These are phyloP conservation scores for Xerus rutilus DNA, from an alignment of 2,797 vertebrate species.

Conservation along the genomic window DNA sequence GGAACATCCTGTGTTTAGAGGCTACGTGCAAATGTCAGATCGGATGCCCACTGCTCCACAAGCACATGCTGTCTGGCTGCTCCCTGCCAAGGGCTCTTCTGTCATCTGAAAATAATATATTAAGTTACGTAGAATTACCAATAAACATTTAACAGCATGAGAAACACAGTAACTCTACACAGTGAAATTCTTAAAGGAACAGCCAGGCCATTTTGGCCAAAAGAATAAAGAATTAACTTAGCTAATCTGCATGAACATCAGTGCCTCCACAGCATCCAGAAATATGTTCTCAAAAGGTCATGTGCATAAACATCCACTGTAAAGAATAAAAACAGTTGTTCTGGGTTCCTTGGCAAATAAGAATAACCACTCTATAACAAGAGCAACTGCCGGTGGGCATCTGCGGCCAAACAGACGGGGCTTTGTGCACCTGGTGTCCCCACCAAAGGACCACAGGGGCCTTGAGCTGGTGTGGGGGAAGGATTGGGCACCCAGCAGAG, in stretches of 20 bases:
- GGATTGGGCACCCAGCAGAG: not conserved
- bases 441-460: not conserved
- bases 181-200: conserved; percentile 58
- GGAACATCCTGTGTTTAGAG: not conserved
- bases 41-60: not conserved
- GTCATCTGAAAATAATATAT: conserved; percentile 33
- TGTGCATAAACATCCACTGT: conserved; percentile 61
- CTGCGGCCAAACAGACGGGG: not conserved
- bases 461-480: not conserved
- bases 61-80: not conserved
- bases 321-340: conserved; percentile 78
- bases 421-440: conserved; percentile 65
- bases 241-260: conserved; percentile 56
- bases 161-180: not conserved
- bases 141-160: conserved; percentile 16
- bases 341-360: conserved; percentile 38
- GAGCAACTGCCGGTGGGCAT: conserved; percentile 40
- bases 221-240: conserved; percentile 43
- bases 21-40: not conserved
- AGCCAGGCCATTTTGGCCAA: conserved; percentile 11
- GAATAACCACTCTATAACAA: not conserved
- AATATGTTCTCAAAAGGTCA: conserved; percentile 64
- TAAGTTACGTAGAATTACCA: conserved; percentile 1
- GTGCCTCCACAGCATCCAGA: conserved; percentile 57
- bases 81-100: not conserved